A percentile compares a stretch with the other conserved stretches of the same genome.
Conservation (phyloP, 1,140 invertebrate species). For the Augochlora pura region DNA sequence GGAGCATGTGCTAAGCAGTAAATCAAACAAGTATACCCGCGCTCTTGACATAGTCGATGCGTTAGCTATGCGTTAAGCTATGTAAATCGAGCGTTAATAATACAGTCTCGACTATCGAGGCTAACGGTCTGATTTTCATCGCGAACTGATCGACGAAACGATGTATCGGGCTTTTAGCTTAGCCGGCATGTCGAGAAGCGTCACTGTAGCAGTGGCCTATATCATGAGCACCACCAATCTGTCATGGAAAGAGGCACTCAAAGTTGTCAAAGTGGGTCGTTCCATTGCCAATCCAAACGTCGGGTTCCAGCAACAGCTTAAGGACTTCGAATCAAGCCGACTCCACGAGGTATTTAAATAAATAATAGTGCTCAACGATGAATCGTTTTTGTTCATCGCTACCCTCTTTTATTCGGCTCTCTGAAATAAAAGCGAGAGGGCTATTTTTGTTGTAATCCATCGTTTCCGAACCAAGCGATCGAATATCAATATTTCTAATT, state of each 20-base stretch:
- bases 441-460: background rate
- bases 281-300: constrained; percentile 96
- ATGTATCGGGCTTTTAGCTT: constrained; percentile 82
- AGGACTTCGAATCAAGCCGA: constrained; percentile 93
- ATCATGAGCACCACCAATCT: constrained; percentile 96
- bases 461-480: background rate
- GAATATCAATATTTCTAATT: background rate
- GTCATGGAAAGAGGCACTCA: constrained; percentile 95
- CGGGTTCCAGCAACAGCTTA: constrained; percentile 96
- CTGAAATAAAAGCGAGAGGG: background rate
- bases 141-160: background rate
- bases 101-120: background rate
- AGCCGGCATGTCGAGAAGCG: constrained; percentile 97
- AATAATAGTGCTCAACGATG: constrained; percentile 5
- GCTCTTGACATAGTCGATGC: background rate
- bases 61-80: background rate
- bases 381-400: background rate
- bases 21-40: background rate
- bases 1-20: background rate
- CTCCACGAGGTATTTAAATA: constrained; percentile 85
- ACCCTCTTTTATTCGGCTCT: background rate
- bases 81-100: background rate
- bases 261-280: constrained; percentile 94
- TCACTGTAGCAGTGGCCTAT: constrained; percentile 96
- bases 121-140: constrained; percentile 1